phyloP scores from a whole-genome alignment of 2,113 vertebrate genomes.

The Scopus umbretta region DNA sequence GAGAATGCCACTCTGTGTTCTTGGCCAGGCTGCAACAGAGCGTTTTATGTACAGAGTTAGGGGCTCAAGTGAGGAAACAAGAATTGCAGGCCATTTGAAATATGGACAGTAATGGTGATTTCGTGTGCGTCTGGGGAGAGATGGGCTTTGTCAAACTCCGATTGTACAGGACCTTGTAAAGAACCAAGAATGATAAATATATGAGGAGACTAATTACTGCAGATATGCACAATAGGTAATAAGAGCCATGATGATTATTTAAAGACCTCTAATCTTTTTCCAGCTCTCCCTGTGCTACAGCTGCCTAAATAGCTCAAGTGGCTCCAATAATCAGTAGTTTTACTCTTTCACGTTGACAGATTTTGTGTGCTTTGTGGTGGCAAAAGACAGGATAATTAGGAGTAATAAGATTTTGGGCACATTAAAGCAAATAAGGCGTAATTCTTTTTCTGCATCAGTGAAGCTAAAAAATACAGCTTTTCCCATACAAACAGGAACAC shows the following conservation, averaged over 20 bases:
- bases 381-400: neutral
- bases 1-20: accelerated
- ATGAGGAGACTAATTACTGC: neutral
- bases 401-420: neutral
- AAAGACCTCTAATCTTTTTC: neutral
- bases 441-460: neutral
- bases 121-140: neutral
- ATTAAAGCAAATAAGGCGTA: neutral
- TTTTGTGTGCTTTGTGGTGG: neutral
- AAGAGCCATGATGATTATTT: neutral
- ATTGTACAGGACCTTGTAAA: neutral
- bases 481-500: neutral
- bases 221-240: neutral
- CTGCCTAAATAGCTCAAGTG: neutral
- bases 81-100: neutral
- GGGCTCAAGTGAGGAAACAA: neutral
- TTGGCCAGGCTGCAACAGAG: neutral
- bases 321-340: neutral
- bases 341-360: neutral
- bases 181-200: neutral
- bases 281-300: neutral
- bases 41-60: neutral
- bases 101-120: neutral
- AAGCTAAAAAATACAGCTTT: neutral
- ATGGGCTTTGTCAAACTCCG: neutral